Evolutionary conservation across 2,888 invertebrate species (phyloP), one percentile per base, ranked within the genome.

Genomic region (Folsomia candida): DNA sequence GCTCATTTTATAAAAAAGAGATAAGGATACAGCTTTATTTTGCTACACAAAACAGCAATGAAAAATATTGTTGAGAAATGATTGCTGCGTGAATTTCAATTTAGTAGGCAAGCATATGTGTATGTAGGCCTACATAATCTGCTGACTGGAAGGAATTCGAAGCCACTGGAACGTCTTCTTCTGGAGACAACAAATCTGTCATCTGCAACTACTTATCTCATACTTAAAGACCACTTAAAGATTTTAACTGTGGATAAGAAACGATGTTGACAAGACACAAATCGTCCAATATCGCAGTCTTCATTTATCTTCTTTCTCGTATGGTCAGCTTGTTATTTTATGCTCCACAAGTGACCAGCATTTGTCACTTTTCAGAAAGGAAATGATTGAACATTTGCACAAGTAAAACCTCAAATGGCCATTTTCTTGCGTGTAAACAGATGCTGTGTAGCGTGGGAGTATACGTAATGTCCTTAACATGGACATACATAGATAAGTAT

Each of bases 261-360:
- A 14, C 63, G 37, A 64, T 64, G 63, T 47, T 64, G 63, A 64
- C 47, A 64, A 64, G 63, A 51, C 63, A 64, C 63, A 64, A 64
- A 64, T 64, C 24, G 51, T 64, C 51, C 51, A 62, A 62, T 62
- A 62, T 62, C 62, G n/a, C 14, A n/a, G 24, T 60, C 26, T 24
- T 3, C 60, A 4, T 60, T 27, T 24, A 9, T 27, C 60, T 60
- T 25, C 27, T 22, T 57, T n/a, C 24, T 22, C n/a, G n/a, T 57
- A 64, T 51, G 63, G 51, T 4, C 63, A 64, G 28, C 24, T 28
- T 27, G 61, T 61, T 61, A 61, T 28, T 28, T 27, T 25, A 29
- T 27, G n/a, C 62, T 29, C 28, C 63, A 37, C 63, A 64, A 51
- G 18, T 54, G 18, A 54, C 20, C 18, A 54, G 51, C 63, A 64